Conservation (phyloP, 2,888 invertebrate genomes). For the Drosophila incognita region DNA sequence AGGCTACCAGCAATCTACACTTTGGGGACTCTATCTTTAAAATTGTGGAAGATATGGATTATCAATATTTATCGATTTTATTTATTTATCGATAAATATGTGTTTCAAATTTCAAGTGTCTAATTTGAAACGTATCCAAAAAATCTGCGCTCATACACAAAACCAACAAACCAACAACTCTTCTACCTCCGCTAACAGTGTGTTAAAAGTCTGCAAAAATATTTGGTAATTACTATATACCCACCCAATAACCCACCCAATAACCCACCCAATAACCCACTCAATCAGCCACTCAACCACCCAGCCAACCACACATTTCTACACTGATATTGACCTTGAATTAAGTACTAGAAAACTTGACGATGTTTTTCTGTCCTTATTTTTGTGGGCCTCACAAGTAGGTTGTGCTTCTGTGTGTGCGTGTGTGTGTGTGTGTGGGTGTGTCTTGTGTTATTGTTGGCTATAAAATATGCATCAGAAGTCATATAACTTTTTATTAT, state of each 20-base stretch:
- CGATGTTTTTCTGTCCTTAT: conserved; percentile 26
- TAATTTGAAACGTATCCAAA: background rate
- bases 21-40: background rate
- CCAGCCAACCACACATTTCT: background rate
- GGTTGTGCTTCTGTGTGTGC: background rate
- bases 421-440: conserved; percentile 5
- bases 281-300: background rate
- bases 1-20: background rate
- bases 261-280: background rate
- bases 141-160: background rate
- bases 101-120: background rate
- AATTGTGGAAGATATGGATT: background rate
- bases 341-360: conserved; percentile 42
- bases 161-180: background rate
- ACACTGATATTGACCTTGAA: conserved; percentile 36
- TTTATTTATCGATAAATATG: background rate
- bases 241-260: background rate
- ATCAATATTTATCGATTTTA: background rate
- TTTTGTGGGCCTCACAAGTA: conserved; percentile 34
- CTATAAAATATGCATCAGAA: conserved; percentile 64
- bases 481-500: conserved; percentile 34
- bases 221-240: conserved; percentile 36
- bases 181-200: background rate
- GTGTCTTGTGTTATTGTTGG: conserved; percentile 19
- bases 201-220: conserved; percentile 24